phyloP scores from a whole-genome alignment of 2,113 vertebrate genomes.

The Sitta europaea region DNA sequence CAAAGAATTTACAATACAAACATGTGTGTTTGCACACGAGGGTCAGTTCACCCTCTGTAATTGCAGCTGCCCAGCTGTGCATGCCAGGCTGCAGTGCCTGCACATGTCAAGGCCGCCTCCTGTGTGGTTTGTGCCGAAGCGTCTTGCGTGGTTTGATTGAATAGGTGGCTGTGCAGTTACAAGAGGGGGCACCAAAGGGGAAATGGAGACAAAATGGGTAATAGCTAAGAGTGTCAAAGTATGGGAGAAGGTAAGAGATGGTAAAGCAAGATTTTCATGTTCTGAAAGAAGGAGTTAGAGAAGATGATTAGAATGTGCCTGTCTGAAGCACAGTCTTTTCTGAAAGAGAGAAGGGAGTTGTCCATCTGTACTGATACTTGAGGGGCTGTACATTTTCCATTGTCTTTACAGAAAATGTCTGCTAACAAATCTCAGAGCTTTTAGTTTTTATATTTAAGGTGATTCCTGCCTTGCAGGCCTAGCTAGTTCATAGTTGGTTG shows the following conservation, averaged over 20 bases:
- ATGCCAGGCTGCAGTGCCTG: neutral
- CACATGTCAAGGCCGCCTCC: neutral
- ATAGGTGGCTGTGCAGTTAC: neutral
- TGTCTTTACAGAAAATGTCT: neutral
- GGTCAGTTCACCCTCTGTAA: constrained; percentile 5
- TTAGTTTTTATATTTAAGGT: neutral
- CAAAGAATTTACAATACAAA: constrained; percentile 50
- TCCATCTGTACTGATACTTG: neutral
- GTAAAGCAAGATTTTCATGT: neutral
- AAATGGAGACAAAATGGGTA: neutral
- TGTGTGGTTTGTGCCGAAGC: neutral
- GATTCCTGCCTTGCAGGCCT: neutral
- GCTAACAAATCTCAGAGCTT: neutral
- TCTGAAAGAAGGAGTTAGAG: neutral
- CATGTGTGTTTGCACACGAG: constrained; percentile 1
- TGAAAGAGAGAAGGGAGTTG: neutral
- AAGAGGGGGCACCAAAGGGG: neutral
- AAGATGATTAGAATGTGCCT: neutral
- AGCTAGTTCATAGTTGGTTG: neutral
- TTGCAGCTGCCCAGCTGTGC: constrained; percentile 28
- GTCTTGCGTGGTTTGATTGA: neutral
- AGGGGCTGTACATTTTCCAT: neutral
- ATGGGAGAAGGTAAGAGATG: neutral
- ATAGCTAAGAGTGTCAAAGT: neutral
- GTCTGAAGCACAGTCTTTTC: neutral